Conservation (phyloP, 2,888 invertebrate genomes). For the Epirrita christyi region DNA sequence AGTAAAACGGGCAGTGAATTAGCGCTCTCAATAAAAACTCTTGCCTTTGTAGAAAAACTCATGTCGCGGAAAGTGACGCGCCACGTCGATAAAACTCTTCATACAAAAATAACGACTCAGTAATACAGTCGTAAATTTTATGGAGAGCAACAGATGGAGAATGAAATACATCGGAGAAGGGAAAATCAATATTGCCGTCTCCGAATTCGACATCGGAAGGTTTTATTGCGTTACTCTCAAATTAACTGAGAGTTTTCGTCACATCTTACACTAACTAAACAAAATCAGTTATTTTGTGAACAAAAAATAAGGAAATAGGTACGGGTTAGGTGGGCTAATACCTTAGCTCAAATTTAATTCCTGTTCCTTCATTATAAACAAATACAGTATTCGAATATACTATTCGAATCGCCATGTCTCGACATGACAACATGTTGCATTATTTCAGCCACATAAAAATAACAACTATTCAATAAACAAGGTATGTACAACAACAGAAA, state of each 20-base stretch:
- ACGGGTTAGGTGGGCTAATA: too few species aligned
- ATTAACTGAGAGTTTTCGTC: slow-evolving; percentile 51
- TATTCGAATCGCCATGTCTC: too few species aligned
- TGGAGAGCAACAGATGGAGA: slow-evolving; percentile 83
- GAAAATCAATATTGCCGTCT: slow-evolving; percentile 80
- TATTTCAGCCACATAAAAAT: too few species aligned
- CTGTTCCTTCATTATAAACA: too few species aligned
- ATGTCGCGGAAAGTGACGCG: slow-evolving; percentile 60
- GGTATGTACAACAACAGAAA: too few species aligned
- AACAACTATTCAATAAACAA: too few species aligned
- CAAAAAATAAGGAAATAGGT: too few species aligned
- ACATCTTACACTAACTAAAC: slow-evolving; percentile 18
- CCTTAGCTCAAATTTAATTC: too few species aligned
- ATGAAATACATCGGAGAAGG: slow-evolving; percentile 73
- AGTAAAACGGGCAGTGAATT: slow-evolving; percentile 48
- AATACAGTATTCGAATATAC: too few species aligned
- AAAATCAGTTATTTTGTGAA: not conserved
- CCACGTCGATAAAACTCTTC: slow-evolving; percentile 74
- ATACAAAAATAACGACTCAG: slow-evolving; percentile 80
- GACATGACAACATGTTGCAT: too few species aligned
- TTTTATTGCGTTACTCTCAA: slow-evolving; percentile 65
- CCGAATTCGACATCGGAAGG: slow-evolving; percentile 61
- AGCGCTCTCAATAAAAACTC: slow-evolving; percentile 58
- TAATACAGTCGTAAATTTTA: slow-evolving; percentile 82
- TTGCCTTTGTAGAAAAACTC: slow-evolving; percentile 58